phyloP scores from a whole-genome alignment of 2,113 vertebrate genomes.

The Diglossa brunneiventris region DNA sequence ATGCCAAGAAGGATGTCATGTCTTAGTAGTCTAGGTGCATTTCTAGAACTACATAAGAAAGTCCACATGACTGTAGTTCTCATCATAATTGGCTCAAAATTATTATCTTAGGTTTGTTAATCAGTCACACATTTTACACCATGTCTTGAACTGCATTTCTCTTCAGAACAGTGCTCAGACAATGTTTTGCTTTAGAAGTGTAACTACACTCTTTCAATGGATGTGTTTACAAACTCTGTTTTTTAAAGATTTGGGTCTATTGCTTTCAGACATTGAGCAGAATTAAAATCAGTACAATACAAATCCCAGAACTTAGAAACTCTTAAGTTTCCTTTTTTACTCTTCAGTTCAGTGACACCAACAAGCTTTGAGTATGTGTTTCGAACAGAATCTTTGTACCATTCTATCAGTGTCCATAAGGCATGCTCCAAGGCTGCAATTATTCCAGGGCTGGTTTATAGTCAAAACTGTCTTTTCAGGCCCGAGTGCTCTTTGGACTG shows the following conservation, averaged over 20 bases:
- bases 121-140: background rate
- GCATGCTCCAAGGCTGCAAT: background rate
- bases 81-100: background rate
- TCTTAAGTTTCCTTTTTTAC: background rate
- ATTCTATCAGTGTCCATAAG: background rate
- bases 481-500: conserved; percentile 78
- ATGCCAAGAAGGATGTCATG: background rate
- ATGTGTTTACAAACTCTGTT: background rate
- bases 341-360: background rate
- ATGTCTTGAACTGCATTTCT: background rate
- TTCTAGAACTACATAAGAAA: background rate
- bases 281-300: background rate
- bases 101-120: background rate
- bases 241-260: background rate
- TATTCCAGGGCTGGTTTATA: background rate
- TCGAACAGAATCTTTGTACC: background rate
- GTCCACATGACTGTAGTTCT: background rate
- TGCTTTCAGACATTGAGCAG: background rate
- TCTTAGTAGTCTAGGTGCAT: background rate
- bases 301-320: background rate
- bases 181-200: background rate
- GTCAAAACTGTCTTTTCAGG: conserved; percentile 65
- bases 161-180: background rate
- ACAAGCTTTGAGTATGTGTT: background rate
- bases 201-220: background rate